phyloP scores from a whole-genome alignment of 2,888 invertebrate genomes.

The Himalopsyche japonica region DNA sequence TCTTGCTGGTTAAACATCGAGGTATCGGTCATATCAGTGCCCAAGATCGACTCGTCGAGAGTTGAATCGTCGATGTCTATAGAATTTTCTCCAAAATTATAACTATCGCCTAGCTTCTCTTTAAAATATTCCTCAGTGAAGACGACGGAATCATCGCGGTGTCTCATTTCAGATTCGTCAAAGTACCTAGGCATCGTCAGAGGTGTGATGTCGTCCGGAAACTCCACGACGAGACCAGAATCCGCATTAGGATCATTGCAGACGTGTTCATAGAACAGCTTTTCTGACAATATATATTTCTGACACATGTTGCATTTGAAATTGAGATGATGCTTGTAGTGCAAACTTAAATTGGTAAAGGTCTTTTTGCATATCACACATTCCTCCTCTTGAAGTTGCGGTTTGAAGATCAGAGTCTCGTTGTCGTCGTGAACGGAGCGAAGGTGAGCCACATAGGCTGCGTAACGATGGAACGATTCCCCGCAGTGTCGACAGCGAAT shows the following conservation, averaged over 20 bases:
- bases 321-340: slow-evolving; percentile 62
- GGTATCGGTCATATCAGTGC: slow-evolving; percentile 2
- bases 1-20: slow-evolving; percentile 14
- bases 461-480: slow-evolving; percentile 55
- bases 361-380: slow-evolving; percentile 64
- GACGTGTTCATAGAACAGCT: slow-evolving; percentile 49
- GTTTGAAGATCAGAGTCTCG: slow-evolving; percentile 54
- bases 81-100: background rate
- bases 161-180: slow-evolving; percentile 8
- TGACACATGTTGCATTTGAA: slow-evolving; percentile 59
- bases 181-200: slow-evolving; percentile 42
- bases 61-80: slow-evolving; percentile 27
- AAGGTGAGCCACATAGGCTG: slow-evolving; percentile 56
- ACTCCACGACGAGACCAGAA: slow-evolving; percentile 51
- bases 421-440: slow-evolving; percentile 50
- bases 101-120: background rate
- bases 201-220: slow-evolving; percentile 48
- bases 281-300: slow-evolving; percentile 55
- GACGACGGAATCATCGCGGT: background rate
- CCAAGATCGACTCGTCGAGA: slow-evolving; percentile 16
- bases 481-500: slow-evolving; percentile 54
- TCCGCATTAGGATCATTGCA: slow-evolving; percentile 52
- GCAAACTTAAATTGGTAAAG: slow-evolving; percentile 65
- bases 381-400: slow-evolving; percentile 55
- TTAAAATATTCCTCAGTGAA: background rate